Evolutionary conservation across 1,140 invertebrate genomes (phyloP), one percentile per base, ranked within the genome.

Genomic region (Penaeus japonicus): DNA sequence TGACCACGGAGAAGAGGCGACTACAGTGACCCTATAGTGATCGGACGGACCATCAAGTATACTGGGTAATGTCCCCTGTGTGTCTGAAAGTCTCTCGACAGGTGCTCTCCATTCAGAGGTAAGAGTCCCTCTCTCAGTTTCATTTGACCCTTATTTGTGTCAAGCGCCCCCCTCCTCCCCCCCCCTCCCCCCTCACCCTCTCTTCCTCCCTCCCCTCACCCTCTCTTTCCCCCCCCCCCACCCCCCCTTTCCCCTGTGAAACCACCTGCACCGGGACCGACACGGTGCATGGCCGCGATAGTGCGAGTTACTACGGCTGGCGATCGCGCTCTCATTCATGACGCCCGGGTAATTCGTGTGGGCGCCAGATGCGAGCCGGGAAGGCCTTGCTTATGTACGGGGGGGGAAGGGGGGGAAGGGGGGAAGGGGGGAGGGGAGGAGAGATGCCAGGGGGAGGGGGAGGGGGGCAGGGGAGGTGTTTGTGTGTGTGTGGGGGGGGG

Each of bases 221-320:
- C n/a, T n/a, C n/a, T 77, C 73, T 77, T 39, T 77, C 73, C 30
- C 53, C 59, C 4, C 35, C 32, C 55, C 59, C 5, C n/a, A 47
- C 59, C 55, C 47, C 27, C 35, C 27, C 70, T 18, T 39, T 15
- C 39, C 39, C 18, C 57, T 4, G 22, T 20, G 27, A 30, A 22
- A 24, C 59, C 54, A 32, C 15, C 53, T 62, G 27, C 53, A 15
- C 24, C 17, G 39, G 73, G 27, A 80, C 73, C 59, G 86, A 88
- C 86, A 88, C 86, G 86, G 86, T 88, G 86, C 80, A 24, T 84
- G 86, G 86, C 73, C 53, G 86, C 73, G 86, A 88, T 88, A 88
- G 86, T 88, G 86, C 80, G 86, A 88, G 86, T 88, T 88, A 88
- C 81, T 88, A 82, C 79, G 39, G 30, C 47, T 47, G 1, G 47